Evolutionary conservation across 2,797 vertebrate species (phyloP).

Genomic region (Toxotes lorentzi): DNA sequence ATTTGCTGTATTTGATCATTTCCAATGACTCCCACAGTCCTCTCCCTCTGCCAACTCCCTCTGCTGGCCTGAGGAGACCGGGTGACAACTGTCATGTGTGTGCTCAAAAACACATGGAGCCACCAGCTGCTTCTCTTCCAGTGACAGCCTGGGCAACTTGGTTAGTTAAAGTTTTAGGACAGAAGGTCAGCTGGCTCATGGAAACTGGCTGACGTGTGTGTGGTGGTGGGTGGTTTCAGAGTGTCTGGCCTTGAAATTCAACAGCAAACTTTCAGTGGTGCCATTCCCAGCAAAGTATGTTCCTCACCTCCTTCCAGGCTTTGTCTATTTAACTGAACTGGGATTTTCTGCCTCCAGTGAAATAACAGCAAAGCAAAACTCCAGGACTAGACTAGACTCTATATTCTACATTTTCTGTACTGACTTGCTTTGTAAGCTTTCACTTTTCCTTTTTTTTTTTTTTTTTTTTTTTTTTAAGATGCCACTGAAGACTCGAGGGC

Average conservation of each 20-base stretch:
- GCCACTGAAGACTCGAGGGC: background rate
- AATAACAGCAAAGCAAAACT: background rate
- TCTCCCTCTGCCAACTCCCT: constrained; percentile 20
- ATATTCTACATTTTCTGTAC: background rate
- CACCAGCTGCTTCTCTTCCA: constrained; percentile 56
- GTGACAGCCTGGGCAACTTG: constrained; percentile 41
- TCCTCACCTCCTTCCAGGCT: background rate
- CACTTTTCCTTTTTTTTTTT: too few relatives aligned
- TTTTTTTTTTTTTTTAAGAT: background rate
- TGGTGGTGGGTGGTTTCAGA: constrained; percentile 12
- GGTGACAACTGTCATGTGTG: constrained; percentile 48
- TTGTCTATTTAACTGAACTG: background rate
- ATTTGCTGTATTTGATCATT: constrained; percentile 18
- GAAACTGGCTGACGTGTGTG: constrained; percentile 40
- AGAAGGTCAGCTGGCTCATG: constrained; percentile 39
- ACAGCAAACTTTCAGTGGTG: constrained; percentile 16
- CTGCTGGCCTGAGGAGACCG: constrained; percentile 45
- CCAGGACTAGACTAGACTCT: background rate
- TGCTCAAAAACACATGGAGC: constrained; percentile 58
- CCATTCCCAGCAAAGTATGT: background rate
- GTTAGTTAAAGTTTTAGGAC: constrained; percentile 34
- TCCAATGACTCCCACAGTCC: constrained; percentile 6
- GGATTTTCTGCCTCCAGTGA: constrained; percentile 2
- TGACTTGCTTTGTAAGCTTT: background rate
- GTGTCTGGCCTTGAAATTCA: constrained; percentile 20